A percentile compares a stretch with the other conserved stretches of the same genome.
These are phyloP conservation scores for Linnaemya vulpina DNA, from an alignment of 2,888 invertebrate species.

Conservation along the genomic window DNA sequence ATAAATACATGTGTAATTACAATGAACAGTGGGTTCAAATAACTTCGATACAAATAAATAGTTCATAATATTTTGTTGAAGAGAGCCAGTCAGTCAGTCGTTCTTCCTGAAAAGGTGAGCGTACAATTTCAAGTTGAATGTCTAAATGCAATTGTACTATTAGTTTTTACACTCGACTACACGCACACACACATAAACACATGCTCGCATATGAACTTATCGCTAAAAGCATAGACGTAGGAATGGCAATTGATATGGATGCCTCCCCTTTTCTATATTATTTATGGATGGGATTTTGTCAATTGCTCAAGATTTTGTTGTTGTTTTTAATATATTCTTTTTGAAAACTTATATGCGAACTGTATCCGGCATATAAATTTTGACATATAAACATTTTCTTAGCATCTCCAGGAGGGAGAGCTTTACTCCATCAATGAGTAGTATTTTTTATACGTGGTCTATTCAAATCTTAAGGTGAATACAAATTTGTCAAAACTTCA, in stretches of 20 bases:
- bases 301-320: too few species aligned
- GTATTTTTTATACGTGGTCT: too few species aligned
- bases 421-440: too few species aligned
- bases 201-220: constrained; percentile 10
- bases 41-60: constrained; percentile 21
- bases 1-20: neutral
- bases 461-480: too few species aligned
- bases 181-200: neutral
- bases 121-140: constrained; percentile 69
- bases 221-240: constrained; percentile 26
- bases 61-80: constrained; percentile 10
- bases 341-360: too few species aligned
- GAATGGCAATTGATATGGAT: neutral
- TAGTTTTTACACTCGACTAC: neutral
- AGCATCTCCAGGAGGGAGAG: too few species aligned
- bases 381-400: too few species aligned
- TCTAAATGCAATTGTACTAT: constrained; percentile 42
- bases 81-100: neutral
- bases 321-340: too few species aligned
- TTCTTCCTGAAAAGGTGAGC: constrained; percentile 66
- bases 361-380: too few species aligned
- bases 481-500: too few species aligned
- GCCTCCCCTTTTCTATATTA: too few species aligned
- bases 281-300: too few species aligned
- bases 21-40: constrained; percentile 52